phyloP scores from a whole-genome alignment of 2,888 invertebrate species.

The Frankliniella intonsa region DNA sequence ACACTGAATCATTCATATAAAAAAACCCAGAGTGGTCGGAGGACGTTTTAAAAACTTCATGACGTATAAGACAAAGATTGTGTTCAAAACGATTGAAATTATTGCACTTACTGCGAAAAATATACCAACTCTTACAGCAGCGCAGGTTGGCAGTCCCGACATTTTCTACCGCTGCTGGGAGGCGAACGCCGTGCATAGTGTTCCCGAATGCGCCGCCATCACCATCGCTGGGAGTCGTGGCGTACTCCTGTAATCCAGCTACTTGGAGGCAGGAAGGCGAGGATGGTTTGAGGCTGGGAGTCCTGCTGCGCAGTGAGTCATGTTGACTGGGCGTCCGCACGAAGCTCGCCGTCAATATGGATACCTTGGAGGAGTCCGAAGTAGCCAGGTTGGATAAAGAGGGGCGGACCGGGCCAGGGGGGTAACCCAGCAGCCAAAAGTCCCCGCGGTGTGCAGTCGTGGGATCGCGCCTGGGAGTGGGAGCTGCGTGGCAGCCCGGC shows the following conservation, averaged over 20 bases:
- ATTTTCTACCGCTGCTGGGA: neutral
- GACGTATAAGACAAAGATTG: neutral
- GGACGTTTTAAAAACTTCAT: neutral
- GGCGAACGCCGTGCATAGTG: neutral
- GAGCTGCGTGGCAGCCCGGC: constrained; percentile 80
- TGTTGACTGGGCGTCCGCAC: constrained; percentile 92
- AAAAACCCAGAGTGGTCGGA: no score
- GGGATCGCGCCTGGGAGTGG: constrained; percentile 97
- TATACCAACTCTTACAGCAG: neutral
- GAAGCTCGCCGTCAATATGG: constrained; percentile 98
- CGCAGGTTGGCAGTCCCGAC: neutral
- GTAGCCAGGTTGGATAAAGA: constrained; percentile 91
- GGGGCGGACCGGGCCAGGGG: constrained; percentile 98
- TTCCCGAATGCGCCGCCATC: neutral
- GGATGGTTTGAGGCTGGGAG: constrained; percentile 91
- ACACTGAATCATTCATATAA: neutral
- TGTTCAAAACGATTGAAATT: neutral
- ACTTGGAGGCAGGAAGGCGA: constrained; percentile 84
- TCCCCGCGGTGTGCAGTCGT: constrained; percentile 97
- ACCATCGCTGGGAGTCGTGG: constrained; percentile 78
- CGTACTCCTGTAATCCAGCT: constrained; percentile 98
- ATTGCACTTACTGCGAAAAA: neutral
- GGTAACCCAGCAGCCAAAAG: constrained; percentile 99
- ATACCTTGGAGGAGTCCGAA: constrained; percentile 75
- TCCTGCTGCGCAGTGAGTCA: constrained; percentile 60